These are phyloP conservation scores for Diprion similis DNA, from an alignment of 1,140 invertebrate genomes.

Conservation along the genomic window DNA sequence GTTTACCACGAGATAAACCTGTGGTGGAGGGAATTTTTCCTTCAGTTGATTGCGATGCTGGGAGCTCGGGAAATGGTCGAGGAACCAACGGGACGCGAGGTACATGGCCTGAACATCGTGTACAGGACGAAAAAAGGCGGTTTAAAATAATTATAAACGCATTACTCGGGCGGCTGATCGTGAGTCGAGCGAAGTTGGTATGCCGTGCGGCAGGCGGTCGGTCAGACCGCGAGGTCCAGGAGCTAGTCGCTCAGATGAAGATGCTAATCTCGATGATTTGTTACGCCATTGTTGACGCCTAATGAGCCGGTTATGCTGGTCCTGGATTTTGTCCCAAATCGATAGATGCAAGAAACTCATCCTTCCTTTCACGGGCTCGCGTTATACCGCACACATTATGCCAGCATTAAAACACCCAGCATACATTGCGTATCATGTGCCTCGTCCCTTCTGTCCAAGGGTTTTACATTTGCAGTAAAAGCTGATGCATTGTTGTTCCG, in stretches of 20 bases:
- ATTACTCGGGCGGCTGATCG: constrained; percentile 40
- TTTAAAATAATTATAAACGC: constrained; percentile 51
- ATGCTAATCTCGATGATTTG: constrained; percentile 50
- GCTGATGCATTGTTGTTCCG: too few relatives aligned
- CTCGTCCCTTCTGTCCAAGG: too few relatives aligned
- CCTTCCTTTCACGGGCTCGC: neutral
- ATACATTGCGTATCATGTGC: too few relatives aligned
- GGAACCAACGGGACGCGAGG: neutral
- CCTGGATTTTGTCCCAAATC: neutral
- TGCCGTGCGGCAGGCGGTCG: too few relatives aligned
- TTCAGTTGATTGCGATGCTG: too few relatives aligned
- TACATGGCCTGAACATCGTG: neutral
- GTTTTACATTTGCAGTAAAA: too few relatives aligned
- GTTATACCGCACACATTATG: neutral
- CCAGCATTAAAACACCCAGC: too few relatives aligned
- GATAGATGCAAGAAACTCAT: neutral
- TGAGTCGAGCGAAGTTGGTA: constrained; percentile 20
- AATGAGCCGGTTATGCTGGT: constrained; percentile 37
- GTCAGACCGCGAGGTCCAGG: neutral
- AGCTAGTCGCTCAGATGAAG: constrained; percentile 32
- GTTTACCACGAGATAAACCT: too few relatives aligned
- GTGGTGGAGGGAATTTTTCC: too few relatives aligned
- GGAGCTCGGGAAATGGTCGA: neutral
- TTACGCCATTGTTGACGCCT: constrained; percentile 50
- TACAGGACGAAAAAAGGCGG: constrained; percentile 35